These are phyloP conservation scores for Pseudococcus jackbeardsleyi DNA, from an alignment of 2,888 invertebrate species.

Conservation along the genomic window DNA sequence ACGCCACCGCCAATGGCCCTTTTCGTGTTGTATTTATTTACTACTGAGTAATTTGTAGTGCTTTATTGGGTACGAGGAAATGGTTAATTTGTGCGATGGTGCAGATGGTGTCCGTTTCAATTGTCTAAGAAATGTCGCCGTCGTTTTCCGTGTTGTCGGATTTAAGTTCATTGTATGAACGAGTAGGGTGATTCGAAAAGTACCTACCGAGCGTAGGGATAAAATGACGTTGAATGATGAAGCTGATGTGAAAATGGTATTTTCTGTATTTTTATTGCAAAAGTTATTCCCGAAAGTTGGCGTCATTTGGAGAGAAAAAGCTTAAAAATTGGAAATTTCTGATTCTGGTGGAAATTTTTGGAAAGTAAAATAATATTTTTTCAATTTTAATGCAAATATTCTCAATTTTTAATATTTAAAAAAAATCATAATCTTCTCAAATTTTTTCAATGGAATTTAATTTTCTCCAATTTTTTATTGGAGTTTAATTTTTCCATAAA, in stretches of 20 bases:
- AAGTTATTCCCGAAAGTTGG: too few species aligned
- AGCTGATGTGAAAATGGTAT: too few species aligned
- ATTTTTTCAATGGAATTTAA: too few species aligned
- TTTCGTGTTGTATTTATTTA: slow-evolving; percentile 12
- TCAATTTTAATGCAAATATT: background rate
- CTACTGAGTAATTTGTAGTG: slow-evolving; percentile 7
- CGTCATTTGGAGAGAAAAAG: background rate
- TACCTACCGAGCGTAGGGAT: background rate
- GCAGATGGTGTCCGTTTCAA: slow-evolving; percentile 29
- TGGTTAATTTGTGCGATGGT: slow-evolving; percentile 43
- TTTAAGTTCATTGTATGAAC: background rate
- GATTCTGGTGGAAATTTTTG: too few species aligned
- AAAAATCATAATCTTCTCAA: too few species aligned
- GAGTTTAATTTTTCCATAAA: too few species aligned
- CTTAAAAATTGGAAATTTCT: background rate
- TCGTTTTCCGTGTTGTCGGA: slow-evolving; percentile 11
- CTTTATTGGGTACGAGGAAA: slow-evolving; percentile 34
- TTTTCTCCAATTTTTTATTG: too few species aligned
- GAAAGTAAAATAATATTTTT: background rate
- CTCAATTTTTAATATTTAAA: too few species aligned
- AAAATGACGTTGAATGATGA: background rate
- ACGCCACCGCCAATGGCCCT: slow-evolving; percentile 8
- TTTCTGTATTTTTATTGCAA: background rate
- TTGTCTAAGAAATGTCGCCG: slow-evolving; percentile 13
- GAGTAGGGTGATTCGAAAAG: slow-evolving; percentile 7